Evolutionary conservation across 2,888 invertebrate species (phyloP).

Genomic region (Amorpha juglandis): DNA sequence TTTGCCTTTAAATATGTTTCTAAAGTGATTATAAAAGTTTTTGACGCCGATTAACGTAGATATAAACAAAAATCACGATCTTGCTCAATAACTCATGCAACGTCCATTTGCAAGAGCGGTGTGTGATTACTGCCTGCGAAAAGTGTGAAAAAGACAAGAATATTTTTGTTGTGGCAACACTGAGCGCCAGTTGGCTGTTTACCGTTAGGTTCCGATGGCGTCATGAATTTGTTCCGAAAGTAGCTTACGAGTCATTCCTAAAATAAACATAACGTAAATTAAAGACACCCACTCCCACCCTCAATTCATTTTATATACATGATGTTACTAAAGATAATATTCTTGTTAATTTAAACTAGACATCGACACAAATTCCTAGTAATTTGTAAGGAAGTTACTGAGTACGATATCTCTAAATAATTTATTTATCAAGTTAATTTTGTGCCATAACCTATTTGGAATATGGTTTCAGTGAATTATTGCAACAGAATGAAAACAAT

Average conservation of each 20-base stretch:
- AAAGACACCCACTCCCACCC: too few relatives aligned
- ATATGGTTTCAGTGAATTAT: too few relatives aligned
- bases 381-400: too few relatives aligned
- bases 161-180: constrained; percentile 76
- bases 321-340: too few relatives aligned
- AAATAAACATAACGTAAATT: too few relatives aligned
- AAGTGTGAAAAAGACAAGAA: constrained; percentile 71
- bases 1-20: constrained; percentile 63
- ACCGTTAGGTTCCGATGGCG: constrained; percentile 35
- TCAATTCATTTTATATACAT: too few relatives aligned
- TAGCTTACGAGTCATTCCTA: neutral
- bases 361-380: too few relatives aligned
- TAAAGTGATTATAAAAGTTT: constrained; percentile 81
- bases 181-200: constrained; percentile 44
- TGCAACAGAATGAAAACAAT: neutral
- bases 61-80: constrained; percentile 81
- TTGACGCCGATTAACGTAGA: constrained; percentile 75
- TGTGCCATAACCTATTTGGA: too few relatives aligned
- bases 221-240: constrained; percentile 41
- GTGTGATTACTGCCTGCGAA: constrained; percentile 78
- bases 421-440: neutral
- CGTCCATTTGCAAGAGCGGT: constrained; percentile 79
- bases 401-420: too few relatives aligned
- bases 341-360: too few relatives aligned
- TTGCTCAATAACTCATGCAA: constrained; percentile 65